phyloP scores from a whole-genome alignment of 2,888 invertebrate genomes.

The Slavum lentiscoides region DNA sequence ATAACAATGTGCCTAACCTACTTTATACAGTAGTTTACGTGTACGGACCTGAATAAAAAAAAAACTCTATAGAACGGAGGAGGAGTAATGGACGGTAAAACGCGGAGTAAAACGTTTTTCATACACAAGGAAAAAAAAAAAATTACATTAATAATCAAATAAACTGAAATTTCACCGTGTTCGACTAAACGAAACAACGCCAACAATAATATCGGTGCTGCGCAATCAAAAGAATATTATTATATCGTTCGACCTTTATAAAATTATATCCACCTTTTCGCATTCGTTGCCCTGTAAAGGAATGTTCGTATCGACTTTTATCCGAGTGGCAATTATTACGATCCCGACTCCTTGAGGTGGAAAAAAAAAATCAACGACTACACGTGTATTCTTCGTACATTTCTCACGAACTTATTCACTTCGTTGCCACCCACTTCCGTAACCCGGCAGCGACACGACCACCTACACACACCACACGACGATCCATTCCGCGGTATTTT shows the following conservation, averaged over 20 bases:
- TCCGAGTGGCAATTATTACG: background rate
- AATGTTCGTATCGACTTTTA: background rate
- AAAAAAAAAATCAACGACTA: background rate
- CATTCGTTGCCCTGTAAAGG: background rate
- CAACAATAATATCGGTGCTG: too few species aligned
- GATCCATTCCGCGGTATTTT: conserved; percentile 14
- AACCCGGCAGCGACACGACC: background rate
- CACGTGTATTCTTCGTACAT: background rate
- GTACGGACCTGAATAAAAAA: too few species aligned
- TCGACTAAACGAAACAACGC: too few species aligned
- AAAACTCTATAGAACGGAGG: too few species aligned
- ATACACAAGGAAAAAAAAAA: too few species aligned
- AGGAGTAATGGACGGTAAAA: too few species aligned
- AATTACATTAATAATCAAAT: too few species aligned
- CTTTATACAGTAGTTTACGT: too few species aligned
- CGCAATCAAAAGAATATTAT: too few species aligned
- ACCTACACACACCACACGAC: background rate
- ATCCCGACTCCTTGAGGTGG: background rate
- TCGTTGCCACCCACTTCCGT: background rate
- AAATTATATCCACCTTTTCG: background rate
- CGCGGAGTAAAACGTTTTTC: too few species aligned
- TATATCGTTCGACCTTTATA: background rate
- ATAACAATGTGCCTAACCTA: too few species aligned
- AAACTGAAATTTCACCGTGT: too few species aligned
- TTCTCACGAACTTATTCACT: conserved; percentile 1